A percentile compares a stretch with the other conserved stretches of the same genome.
Conservation (phyloP, 2,113 vertebrate genomes). For the Hippocampus guttulatus region DNA sequence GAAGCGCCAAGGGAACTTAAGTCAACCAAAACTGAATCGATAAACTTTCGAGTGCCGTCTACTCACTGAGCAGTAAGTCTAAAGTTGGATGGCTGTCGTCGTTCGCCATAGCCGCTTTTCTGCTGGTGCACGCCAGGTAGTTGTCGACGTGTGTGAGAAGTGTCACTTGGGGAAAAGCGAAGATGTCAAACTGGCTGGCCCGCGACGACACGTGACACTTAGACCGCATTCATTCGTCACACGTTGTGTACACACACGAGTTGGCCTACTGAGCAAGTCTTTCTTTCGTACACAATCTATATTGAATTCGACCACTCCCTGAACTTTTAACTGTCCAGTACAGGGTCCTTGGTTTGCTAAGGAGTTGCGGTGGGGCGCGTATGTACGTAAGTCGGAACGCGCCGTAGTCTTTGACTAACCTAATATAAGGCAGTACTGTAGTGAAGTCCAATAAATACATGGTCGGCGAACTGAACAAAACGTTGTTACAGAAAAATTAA, state of each 20-base stretch:
- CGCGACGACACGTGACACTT: slow-evolving; percentile 61
- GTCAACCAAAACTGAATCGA: background rate
- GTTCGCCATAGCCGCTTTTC: slow-evolving; percentile 52
- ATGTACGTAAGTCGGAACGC: too few relatives aligned
- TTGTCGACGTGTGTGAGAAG: background rate
- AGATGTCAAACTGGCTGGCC: slow-evolving; percentile 34
- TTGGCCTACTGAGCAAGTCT: background rate
- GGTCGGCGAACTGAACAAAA: too few relatives aligned
- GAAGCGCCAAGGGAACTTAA: background rate
- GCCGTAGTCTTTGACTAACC: too few relatives aligned
- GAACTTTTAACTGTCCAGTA: too few relatives aligned
- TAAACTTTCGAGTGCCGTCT: accelerated
- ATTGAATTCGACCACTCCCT: background rate
- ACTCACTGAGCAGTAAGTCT: slow-evolving; percentile 69
- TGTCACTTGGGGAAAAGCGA: slow-evolving; percentile 1
- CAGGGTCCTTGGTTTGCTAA: too few relatives aligned
- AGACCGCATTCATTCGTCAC: slow-evolving; percentile 31
- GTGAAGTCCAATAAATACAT: too few relatives aligned
- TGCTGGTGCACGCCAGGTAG: background rate
- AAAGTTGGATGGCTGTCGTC: slow-evolving; percentile 39
- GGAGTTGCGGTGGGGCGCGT: too few relatives aligned
- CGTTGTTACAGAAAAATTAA: background rate
- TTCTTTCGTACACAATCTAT: background rate
- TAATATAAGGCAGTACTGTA: too few relatives aligned
- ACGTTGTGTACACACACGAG: slow-evolving; percentile 20